Evolutionary conservation across 64 coral and sea anemone species (phyloP), one percentile per base, ranked within the genome.

Genomic region (Astreopora myriophthalma): DNA sequence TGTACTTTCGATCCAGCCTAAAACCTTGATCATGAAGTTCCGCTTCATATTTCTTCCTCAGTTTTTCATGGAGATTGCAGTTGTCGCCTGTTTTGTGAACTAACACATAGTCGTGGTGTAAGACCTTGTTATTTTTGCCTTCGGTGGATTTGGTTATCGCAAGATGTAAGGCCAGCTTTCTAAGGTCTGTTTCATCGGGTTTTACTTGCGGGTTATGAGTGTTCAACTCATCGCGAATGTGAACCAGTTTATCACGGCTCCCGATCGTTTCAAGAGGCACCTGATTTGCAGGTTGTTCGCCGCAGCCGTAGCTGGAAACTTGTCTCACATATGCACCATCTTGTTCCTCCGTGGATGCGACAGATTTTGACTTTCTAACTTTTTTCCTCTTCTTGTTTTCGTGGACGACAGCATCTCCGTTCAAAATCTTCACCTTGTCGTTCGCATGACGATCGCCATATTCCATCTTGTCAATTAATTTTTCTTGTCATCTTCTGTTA

Each of bases 61-160:
- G 38, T 83, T 92, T 92, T 66, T 95, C 89, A 30, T 88, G 52
- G 4, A 73, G n/a, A 66, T 84, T 89, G 3, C 76, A 8, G 32
- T 89, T 89, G 60, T 87, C 90, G 20, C 93, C 93, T 33, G 93
- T 92, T 89, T 51, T 95, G 63, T 95, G 79, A 23, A 95, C 93
- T 28, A 98, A 55, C 8, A 98, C 86, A 90, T 98, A 98, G 70
- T 98, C 96, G 71, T 87, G 46, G 72, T 98, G 96, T 65, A 87
- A 65, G 51, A 55, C 48, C 55, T 90, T 92, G 26, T 82, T 79
- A 52, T 71, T 65, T 51, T 79, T 75, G 1, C 25, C 51, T 2
- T 90, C 92, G 6, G 57, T 48, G 26, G 27, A 23, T 74, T 86
- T 86, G 16, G 84, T 95, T 19, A 98, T 74, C 23, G 90, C 96